Evolutionary conservation across 2,797 vertebrate genomes (phyloP), one percentile per base, ranked within the genome.

Genomic region (Chloroceryle inda): DNA sequence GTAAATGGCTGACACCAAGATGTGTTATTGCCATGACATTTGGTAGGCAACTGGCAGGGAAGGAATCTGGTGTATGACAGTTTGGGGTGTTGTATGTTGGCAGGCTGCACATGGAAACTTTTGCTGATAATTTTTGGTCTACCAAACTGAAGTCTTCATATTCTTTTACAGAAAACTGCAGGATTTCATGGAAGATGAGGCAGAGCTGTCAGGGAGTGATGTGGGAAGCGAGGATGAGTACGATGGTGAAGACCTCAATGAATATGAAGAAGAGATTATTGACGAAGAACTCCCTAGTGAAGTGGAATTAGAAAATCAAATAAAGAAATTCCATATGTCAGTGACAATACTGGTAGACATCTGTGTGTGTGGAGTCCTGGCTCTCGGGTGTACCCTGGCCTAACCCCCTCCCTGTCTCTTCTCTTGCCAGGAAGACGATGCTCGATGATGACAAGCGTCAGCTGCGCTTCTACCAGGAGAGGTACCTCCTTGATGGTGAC

Each of bases 281-380:
- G 99, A 99, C 1, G 99, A 99, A 87, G 99, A 99, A 1, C 99
- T 99, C 53, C 99, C 99, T 5, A 99, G 98, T 2, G 99, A 99
- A 17, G 98, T 98, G 10, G 99, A 99, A 94, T 97, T 99, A 19
- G 98, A 99, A 89, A 98, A 98, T 81, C 99, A 99, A 95, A 97
- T 99, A 89, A 99, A 99, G 97, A 99, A 99, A 97, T 99, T 99
- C 94, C 99, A 99, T 97, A 99, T 99, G 99, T 99, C 88, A 98
- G 99, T 99, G 87, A 49, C 26, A 13, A 5, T 7, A 4, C 2
- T 40, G 19, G 15, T 24, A 3, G 12, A 1, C 45, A 0, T 62
- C 4, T 50, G 35, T 35, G 13, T 61, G 52, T 9, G n/a, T 19
- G 27, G 23, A 35, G 45, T 40, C 7, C 4, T 20, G 86, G 56